These are phyloP conservation scores for Tipula helvola DNA, from an alignment of 2,888 invertebrate species.

Conservation along the genomic window DNA sequence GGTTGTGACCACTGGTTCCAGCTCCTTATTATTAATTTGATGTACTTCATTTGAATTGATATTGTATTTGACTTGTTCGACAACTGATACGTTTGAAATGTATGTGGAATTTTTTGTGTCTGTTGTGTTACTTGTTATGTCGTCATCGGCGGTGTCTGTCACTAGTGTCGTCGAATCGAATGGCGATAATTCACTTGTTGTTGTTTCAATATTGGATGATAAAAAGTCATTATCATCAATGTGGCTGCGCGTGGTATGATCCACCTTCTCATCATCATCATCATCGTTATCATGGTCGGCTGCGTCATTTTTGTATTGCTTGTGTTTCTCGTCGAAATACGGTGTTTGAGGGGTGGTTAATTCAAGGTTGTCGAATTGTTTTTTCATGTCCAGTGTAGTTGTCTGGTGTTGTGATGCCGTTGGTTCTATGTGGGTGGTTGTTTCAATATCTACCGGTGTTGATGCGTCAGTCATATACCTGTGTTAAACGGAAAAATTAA, in stretches of 20 bases:
- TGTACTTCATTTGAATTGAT: slow-evolving; percentile 12
- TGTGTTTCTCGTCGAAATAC: slow-evolving; percentile 11
- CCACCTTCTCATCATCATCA: slow-evolving; percentile 14
- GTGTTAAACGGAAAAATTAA: background rate
- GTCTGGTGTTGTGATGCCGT: background rate
- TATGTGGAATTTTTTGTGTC: background rate
- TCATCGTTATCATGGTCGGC: slow-evolving; percentile 14
- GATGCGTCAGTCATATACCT: background rate
- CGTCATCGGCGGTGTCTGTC: background rate
- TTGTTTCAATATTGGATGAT: background rate
- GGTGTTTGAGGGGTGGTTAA: slow-evolving; percentile 10
- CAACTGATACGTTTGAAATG: background rate
- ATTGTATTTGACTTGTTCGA: background rate
- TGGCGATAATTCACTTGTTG: background rate
- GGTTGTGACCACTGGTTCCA: slow-evolving; percentile 12
- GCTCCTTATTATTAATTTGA: background rate
- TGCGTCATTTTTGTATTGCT: slow-evolving; percentile 9
- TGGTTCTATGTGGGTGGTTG: background rate
- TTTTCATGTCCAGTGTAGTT: background rate
- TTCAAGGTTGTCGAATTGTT: background rate
- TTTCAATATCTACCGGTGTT: background rate
- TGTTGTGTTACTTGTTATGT: background rate
- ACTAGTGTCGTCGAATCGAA: background rate
- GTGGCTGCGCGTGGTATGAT: background rate
- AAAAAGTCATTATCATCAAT: background rate